Conservation (phyloP, 2,797 vertebrate species). For the Danio choprae region DNA sequence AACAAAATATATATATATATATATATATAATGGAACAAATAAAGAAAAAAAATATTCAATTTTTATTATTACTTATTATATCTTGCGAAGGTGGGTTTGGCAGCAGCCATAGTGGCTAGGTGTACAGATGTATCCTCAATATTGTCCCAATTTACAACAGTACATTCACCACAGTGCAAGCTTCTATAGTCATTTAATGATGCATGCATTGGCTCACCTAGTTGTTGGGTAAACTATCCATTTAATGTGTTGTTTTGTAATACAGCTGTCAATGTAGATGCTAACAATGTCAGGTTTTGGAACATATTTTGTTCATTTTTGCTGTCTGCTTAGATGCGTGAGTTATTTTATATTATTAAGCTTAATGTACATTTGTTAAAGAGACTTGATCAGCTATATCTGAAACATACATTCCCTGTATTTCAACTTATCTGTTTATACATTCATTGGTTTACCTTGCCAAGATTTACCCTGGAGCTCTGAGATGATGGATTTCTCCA, state of each 20-base stretch:
- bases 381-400: slow-evolving; percentile 33
- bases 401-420: slow-evolving; percentile 15
- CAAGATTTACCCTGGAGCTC: slow-evolving; percentile 40
- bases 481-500: slow-evolving; percentile 30
- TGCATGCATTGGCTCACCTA: no score
- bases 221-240: no score
- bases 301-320: not conserved
- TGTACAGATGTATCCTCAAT: no score
- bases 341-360: slow-evolving; percentile 7
- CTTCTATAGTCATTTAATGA: no score
- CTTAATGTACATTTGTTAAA: slow-evolving; percentile 11
- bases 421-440: slow-evolving; percentile 48
- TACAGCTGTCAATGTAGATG: not conserved
- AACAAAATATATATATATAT: no score
- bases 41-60: no score
- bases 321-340: not conserved
- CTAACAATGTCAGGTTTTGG: not conserved
- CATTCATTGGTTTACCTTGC: slow-evolving; percentile 53
- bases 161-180: no score
- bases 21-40: no score
- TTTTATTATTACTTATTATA: no score
- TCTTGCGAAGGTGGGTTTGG: no score
- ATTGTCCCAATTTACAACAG: no score
- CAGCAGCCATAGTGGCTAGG: no score
- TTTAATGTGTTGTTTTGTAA: not conserved